phyloP scores from a whole-genome alignment of 2,888 invertebrate species.

The Rhagium mordax region DNA sequence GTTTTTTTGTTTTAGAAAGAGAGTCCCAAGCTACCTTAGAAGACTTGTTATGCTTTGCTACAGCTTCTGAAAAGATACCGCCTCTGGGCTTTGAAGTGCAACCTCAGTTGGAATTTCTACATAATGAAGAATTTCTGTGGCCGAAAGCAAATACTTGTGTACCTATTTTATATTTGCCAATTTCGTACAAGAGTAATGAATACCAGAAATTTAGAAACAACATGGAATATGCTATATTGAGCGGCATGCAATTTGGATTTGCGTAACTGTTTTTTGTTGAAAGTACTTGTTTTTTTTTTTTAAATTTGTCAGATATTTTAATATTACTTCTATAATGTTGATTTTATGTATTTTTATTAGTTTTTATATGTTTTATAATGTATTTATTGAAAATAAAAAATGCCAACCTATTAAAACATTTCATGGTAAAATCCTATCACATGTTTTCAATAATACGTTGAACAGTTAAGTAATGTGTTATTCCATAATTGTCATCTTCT shows the following conservation, averaged over 20 bases:
- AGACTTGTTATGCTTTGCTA: neutral
- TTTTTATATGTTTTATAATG: neutral
- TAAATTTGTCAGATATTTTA: neutral
- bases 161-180: conserved; percentile 3
- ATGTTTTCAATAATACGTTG: neutral
- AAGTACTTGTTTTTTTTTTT: neutral
- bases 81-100: no score
- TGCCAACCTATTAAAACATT: neutral
- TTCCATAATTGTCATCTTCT: conserved; percentile 26
- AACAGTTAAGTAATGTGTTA: conserved; percentile 15
- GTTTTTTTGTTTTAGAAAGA: neutral
- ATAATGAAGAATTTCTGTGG: neutral
- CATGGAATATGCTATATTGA: neutral
- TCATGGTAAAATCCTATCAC: neutral
- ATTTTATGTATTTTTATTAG: neutral
- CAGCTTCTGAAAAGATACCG: no score
- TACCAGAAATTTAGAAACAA: conserved; percentile 1
- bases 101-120: no score
- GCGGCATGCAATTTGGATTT: conserved; percentile 14
- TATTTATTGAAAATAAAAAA: conserved; percentile 1
- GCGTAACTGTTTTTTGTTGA: neutral
- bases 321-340: neutral
- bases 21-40: conserved; percentile 5
- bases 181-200: neutral
- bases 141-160: conserved; percentile 5